Evolutionary conservation across 2,797 vertebrate species (phyloP).

Genomic region (Oophaga sylvatica): DNA sequence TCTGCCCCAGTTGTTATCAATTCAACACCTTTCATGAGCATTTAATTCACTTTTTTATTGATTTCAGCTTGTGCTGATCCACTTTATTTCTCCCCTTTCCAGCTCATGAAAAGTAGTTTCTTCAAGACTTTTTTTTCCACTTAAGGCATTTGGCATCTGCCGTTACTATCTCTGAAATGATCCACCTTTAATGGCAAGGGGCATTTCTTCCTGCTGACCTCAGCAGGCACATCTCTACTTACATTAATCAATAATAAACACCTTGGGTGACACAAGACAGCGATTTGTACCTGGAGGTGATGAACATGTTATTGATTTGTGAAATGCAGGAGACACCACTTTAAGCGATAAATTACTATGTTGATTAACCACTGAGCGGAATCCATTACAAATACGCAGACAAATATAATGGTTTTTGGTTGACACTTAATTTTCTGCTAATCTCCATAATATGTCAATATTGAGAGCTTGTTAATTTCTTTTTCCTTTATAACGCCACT

Average conservation of each 20-base stretch:
- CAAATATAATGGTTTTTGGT: constrained; percentile 44
- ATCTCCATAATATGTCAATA: constrained; percentile 50
- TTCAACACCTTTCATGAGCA: constrained; percentile 62
- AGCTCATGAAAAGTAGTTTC: constrained; percentile 61
- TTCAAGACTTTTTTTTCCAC: constrained; percentile 55
- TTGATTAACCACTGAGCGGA: constrained; percentile 54
- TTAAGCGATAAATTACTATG: constrained; percentile 55
- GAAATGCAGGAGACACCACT: constrained; percentile 51
- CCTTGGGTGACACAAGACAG: constrained; percentile 56
- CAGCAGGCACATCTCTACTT: constrained; percentile 56
- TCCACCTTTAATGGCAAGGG: constrained; percentile 60
- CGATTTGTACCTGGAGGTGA: constrained; percentile 57
- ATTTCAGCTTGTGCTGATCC: constrained; percentile 62
- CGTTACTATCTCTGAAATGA: constrained; percentile 52
- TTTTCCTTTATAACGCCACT: neutral
- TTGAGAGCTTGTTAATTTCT: neutral
- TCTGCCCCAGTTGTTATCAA: constrained; percentile 61
- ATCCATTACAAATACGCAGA: constrained; percentile 56
- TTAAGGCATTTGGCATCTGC: constrained; percentile 58
- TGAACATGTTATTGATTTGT: constrained; percentile 57
- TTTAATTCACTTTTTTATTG: constrained; percentile 63
- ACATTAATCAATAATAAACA: constrained; percentile 60
- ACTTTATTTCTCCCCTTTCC: constrained; percentile 61
- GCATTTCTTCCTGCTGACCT: constrained; percentile 60
- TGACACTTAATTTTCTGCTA: constrained; percentile 45